Evolutionary conservation across 2,888 invertebrate species (phyloP), one percentile per base, ranked within the genome.

Genomic region (Altica lythri): DNA sequence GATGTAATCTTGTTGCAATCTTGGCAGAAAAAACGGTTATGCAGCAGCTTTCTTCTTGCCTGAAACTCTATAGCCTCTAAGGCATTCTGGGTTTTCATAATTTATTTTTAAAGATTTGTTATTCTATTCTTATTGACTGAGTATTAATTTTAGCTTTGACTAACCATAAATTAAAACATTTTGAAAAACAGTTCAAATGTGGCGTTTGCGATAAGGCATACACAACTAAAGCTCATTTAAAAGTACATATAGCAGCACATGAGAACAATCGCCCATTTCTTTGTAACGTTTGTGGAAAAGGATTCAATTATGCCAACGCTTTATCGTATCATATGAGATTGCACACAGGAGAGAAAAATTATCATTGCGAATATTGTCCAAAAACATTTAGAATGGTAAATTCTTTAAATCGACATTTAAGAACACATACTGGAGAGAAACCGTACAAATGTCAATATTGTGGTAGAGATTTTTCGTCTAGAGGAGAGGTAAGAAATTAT

Each of bases 201-300:
- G 78, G 81, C 27, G 78, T 85, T 2, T 88, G 88, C 72, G 82
- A 81, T 60, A 87, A 89, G 73, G 80, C 80, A 53, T 90, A 89
- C 75, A 81, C 81, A 46, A 79, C 88, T 12, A 86, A 86, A 66
- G 80, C 89, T 61, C 79, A 88, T 32, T 80, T 90, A 30, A 88
- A 88, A 69, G 81, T 88, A 40, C 90, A 90, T 75, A 81, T 88
- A 77, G 87, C 86, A 72, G 86, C 88, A 69, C 90, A 90, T 77
- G 86, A 85, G 60, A 87, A 89, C 68, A 81, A 86, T 55, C 88
- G 90, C 68, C 79, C 86, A 49, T 88, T 88, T 74, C 79, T 90
- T 35, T 90, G 90, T 75, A 86, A 86, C 9, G 87, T 88, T 73
- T 90, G 90, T 68, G 88, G 88, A 29, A 90, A 90, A 70, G 88